Percentiles rank a stretch among this genome's conserved stretches.
Conservation (phyloP, 37 sponge, comb jelly and placozoan genomes). For the Ephydatia muelleri region DNA sequence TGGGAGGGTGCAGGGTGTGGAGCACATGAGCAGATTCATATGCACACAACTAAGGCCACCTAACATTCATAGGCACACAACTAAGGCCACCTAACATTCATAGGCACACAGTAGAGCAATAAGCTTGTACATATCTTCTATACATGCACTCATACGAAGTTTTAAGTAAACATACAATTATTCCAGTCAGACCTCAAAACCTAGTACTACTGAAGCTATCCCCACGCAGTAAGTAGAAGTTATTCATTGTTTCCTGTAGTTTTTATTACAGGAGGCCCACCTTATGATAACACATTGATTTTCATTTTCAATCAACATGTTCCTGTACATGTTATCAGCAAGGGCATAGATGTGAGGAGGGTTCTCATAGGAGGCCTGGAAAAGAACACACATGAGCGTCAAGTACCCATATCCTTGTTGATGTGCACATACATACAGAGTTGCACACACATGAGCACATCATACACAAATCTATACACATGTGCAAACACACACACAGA, state of each 20-base stretch:
- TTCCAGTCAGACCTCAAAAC: too few species aligned
- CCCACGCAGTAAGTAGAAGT: too few species aligned
- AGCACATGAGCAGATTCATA: too few species aligned
- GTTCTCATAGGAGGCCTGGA: conserved; percentile 96
- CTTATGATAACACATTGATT: conserved; percentile 99
- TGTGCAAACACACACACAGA: background rate
- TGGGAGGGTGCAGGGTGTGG: too few species aligned
- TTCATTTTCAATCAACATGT: conserved; percentile 98
- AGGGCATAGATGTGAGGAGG: conserved; percentile 98
- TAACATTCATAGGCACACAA: too few species aligned
- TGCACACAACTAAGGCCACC: too few species aligned
- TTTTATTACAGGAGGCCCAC: conserved; percentile 15
- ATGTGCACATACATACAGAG: conserved; percentile 5
- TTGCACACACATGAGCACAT: conserved; percentile 10
- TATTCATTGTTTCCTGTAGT: background rate
- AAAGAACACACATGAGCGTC: background rate
- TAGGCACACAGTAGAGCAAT: too few species aligned
- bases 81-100: too few species aligned
- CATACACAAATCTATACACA: background rate
- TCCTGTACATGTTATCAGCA: conserved; percentile 95
- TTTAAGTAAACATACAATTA: too few species aligned
- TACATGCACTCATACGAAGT: too few species aligned
- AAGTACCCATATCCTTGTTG: background rate
- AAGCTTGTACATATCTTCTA: too few species aligned
- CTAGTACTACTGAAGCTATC: too few species aligned